Evolutionary conservation across 2,113 vertebrate genomes (phyloP).

Genomic region (Meriones unguiculatus): DNA sequence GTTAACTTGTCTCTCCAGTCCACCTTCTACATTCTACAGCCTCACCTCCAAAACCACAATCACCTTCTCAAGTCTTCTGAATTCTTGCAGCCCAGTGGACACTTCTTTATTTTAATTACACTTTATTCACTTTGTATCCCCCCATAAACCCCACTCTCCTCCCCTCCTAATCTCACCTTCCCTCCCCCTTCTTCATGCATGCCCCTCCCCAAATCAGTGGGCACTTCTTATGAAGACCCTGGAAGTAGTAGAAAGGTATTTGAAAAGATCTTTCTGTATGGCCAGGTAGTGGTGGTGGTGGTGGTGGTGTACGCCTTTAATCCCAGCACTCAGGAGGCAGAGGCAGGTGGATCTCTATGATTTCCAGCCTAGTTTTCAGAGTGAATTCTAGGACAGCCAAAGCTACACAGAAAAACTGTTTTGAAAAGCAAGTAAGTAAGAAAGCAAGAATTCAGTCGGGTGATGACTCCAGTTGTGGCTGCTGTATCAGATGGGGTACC

Average conservation of each 20-base stretch:
- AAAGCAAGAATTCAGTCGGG: not conserved
- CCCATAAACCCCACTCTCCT: too few species aligned
- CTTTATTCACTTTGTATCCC: too few species aligned
- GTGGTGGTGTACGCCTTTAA: not conserved
- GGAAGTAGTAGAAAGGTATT: constrained; percentile 41
- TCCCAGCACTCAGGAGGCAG: not conserved
- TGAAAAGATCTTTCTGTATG: not conserved
- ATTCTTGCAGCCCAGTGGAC: constrained; percentile 11
- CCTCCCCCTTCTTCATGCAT: too few species aligned
- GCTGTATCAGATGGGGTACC: not conserved
- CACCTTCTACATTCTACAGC: constrained; percentile 9
- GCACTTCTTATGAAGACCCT: constrained; percentile 47
- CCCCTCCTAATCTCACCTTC: too few species aligned
- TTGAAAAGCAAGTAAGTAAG: not conserved
- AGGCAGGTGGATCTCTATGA: not conserved
- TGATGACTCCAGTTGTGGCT: not conserved
- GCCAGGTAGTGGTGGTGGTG: not conserved
- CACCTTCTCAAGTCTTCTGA: constrained; percentile 39
- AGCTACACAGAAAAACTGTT: too few species aligned
- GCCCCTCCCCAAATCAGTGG: not conserved
- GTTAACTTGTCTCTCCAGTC: constrained; percentile 14
- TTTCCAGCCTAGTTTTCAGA: too few species aligned
- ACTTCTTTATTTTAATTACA: too few species aligned
- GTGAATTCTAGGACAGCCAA: too few species aligned
- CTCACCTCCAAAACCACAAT: constrained; percentile 12